Evolutionary conservation across 2,113 vertebrate species (phyloP).

Genomic region (Pyrgilauda ruficollis): DNA sequence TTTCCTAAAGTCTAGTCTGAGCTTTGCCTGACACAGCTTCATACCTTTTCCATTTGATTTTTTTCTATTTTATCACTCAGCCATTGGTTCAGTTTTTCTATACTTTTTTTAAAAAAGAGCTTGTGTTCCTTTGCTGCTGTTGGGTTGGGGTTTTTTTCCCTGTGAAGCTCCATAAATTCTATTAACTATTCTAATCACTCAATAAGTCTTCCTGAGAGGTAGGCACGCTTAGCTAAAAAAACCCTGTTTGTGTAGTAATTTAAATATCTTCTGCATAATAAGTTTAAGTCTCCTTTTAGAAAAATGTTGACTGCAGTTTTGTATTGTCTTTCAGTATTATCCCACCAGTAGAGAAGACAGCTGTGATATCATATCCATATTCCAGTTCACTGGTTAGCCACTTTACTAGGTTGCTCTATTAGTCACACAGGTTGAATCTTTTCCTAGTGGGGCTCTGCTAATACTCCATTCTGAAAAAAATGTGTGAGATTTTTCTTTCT

Average conservation of each 20-base stretch:
- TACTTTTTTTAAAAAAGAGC: neutral
- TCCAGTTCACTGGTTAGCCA: neutral
- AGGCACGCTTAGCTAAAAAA: neutral
- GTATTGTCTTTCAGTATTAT: neutral
- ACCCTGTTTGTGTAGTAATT: neutral
- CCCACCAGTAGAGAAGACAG: neutral
- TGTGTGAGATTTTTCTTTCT: neutral
- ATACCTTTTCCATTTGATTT: neutral
- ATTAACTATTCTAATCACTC: neutral
- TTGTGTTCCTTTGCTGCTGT: neutral
- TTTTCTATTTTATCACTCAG: neutral
- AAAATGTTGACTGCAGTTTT: neutral
- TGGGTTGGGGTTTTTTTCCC: neutral
- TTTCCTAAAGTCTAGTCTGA: neutral
- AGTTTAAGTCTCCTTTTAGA: neutral
- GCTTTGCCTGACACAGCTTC: neutral
- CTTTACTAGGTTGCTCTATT: accelerated
- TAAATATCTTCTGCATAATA: neutral
- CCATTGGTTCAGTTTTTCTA: neutral
- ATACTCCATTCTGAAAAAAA: neutral
- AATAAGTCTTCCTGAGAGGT: neutral
- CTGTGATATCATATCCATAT: neutral
- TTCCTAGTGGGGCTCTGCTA: neutral
- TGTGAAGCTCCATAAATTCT: neutral
- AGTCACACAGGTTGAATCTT: neutral